Evolutionary conservation across 1,140 invertebrate genomes (phyloP).

Genomic region (Meloidogyne hapla): DNA sequence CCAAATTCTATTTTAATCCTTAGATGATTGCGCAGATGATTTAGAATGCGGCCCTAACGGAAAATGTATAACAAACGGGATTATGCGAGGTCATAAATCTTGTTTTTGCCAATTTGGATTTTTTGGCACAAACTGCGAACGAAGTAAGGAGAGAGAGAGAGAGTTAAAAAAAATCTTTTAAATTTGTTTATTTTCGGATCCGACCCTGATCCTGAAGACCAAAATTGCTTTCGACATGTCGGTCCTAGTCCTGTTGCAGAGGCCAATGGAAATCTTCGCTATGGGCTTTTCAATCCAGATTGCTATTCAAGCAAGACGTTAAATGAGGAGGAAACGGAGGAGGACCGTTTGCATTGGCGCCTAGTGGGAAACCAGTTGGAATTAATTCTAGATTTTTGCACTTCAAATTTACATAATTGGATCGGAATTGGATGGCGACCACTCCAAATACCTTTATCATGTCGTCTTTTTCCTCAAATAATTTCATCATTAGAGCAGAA

Average conservation of each 20-base stretch:
- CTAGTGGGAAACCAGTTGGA: conserved; percentile 49
- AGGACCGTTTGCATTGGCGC: conserved; percentile 41
- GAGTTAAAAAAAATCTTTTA: conserved; percentile 13
- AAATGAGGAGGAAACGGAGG: conserved; percentile 5
- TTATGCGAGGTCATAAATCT: conserved; percentile 31
- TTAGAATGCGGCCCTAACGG: conserved; percentile 45
- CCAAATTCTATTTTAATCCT: neutral
- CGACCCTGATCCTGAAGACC: conserved; percentile 1
- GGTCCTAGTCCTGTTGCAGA: neutral
- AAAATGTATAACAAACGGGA: conserved; percentile 29
- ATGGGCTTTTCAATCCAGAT: conserved; percentile 46
- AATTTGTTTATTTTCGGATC: conserved; percentile 22
- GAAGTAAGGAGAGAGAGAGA: conserved; percentile 20
- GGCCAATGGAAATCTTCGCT: conserved; percentile 12
- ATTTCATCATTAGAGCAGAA: neutral
- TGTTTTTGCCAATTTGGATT: conserved; percentile 52
- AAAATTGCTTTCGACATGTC: conserved; percentile 34
- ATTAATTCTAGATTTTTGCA: conserved; percentile 48
- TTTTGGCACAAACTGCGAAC: conserved; percentile 46
- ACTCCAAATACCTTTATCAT: conserved; percentile 40
- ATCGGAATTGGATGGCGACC: conserved; percentile 48
- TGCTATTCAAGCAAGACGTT: conserved; percentile 43
- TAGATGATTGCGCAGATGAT: conserved; percentile 43
- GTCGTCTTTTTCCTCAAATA: conserved; percentile 47
- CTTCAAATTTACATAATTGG: conserved; percentile 22